phyloP scores from a whole-genome alignment of 2,797 vertebrate species.

The Nannoperca australis region DNA sequence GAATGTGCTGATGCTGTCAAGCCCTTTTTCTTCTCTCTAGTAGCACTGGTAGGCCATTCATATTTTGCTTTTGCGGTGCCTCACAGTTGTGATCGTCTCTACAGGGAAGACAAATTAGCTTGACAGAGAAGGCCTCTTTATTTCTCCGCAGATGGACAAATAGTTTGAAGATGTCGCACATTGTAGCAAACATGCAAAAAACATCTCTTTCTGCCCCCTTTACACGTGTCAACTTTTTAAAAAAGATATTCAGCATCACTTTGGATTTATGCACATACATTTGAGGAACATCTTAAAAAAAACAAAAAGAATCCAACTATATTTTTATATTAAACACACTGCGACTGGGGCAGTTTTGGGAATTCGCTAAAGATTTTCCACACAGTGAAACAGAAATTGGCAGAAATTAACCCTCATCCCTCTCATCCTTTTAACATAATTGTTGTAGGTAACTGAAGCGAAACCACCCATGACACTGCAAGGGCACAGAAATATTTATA shows the following conservation, averaged over 20 bases:
- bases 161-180: slow-evolving; percentile 24
- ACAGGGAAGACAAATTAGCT: slow-evolving; percentile 47
- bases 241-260: neutral
- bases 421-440: neutral
- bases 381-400: slow-evolving; percentile 2
- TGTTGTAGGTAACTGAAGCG: slow-evolving; percentile 24
- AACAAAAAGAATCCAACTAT: neutral
- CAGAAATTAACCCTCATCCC: neutral
- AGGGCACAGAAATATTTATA: slow-evolving; percentile 54
- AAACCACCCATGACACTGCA: slow-evolving; percentile 36
- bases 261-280: neutral
- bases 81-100: slow-evolving; percentile 53
- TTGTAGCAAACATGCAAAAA: neutral
- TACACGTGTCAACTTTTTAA: neutral
- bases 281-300: neutral
- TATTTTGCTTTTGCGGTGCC: slow-evolving; percentile 58
- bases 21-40: slow-evolving; percentile 44
- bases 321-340: neutral
- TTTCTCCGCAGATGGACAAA: slow-evolving; percentile 46
- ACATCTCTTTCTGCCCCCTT: neutral
- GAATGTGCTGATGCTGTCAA: slow-evolving; percentile 72
- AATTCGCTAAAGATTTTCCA: neutral
- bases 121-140: slow-evolving; percentile 46
- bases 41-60: slow-evolving; percentile 64
- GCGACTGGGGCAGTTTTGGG: neutral